Base-by-base conservation (phyloP, 2,113 vertebrate genomes). In the Hoplias malabaricus region DNA sequence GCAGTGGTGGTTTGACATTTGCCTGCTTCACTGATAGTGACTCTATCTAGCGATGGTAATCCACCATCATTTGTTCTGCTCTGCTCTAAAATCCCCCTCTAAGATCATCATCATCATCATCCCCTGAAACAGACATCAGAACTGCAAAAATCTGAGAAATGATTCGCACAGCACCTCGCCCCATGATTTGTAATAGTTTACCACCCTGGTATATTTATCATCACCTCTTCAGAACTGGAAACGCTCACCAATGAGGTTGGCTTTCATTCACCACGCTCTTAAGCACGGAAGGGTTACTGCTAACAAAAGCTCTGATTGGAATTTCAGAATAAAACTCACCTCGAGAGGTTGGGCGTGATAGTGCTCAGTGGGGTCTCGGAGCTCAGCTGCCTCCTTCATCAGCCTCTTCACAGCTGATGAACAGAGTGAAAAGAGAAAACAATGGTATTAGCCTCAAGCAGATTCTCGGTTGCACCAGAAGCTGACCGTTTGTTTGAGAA, bases 321-420 rank as follows among this genome's bases (percentile, higher is more conserved):
- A 10, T 21, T 53, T 7, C 7, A 4, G n/a, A n/a, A 29, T 31
- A 29, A 23, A 12, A 14, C 94, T 89, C 85, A 99, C 98, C 90
- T 99, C 97, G 84, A 99, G 93, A 69, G 98, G 98, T 80, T 99
- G 97, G 31, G 98, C 97, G 65, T 99, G 97, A 89, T 99, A 99
- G 87, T 99, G 98, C 87, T 99, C 96, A 65, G 98, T 98, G 43
- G 98, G 96, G 56, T 99, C 97, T 82, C 94, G 95, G 82, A 99
- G 87, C 80, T 99, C 98, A 6, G 95, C 96, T 5, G 98, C 98
- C 86, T 99, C 98, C 83, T 99, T 99, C 98, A 99, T 99, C 88
- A 99, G 91, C 86, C 98, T 94, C 87, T 99, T 99, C 74, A 99
- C 98, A 84, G 98, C 98, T 99, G 75, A 21, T 5, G 14, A 31